Percentiles rank a stretch among this genome's conserved stretches.
These are phyloP conservation scores for Epinephelus moara DNA, from an alignment of 2,113 vertebrate species.

Conservation along the genomic window DNA sequence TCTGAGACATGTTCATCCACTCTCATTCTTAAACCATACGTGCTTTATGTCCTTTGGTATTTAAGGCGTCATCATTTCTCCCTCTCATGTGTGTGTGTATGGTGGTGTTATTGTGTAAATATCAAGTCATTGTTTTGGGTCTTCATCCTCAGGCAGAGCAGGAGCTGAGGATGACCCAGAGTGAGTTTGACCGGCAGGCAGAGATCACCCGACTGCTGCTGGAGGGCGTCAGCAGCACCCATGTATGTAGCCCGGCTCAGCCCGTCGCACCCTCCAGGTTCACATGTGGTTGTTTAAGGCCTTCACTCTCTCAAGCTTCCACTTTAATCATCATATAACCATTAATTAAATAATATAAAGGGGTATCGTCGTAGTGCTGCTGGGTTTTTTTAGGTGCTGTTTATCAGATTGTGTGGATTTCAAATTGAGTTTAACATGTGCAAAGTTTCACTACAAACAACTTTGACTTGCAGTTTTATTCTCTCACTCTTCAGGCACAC, in stretches of 20 bases:
- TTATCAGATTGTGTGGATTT: no score
- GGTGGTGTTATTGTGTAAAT: neutral
- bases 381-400: no score
- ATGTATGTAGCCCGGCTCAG: slow-evolving; percentile 84
- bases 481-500: slow-evolving; percentile 87
- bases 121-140: neutral
- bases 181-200: slow-evolving; percentile 97
- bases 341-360: neutral
- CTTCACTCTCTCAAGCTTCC: neutral
- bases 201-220: slow-evolving; percentile 97
- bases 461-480: neutral
- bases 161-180: slow-evolving; percentile 96
- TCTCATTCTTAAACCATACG: neutral
- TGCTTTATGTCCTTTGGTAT: neutral
- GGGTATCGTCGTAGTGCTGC: neutral
- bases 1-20: neutral
- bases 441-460: neutral
- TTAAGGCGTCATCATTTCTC: neutral
- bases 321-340: neutral
- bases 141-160: slow-evolving; percentile 89
- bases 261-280: neutral
- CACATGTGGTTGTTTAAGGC: neutral
- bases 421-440: neutral
- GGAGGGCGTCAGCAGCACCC: slow-evolving; percentile 97
- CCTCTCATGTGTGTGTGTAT: neutral